Evolutionary conservation across 2,888 invertebrate species (phyloP).

Genomic region (Monoplex corrugatus): DNA sequence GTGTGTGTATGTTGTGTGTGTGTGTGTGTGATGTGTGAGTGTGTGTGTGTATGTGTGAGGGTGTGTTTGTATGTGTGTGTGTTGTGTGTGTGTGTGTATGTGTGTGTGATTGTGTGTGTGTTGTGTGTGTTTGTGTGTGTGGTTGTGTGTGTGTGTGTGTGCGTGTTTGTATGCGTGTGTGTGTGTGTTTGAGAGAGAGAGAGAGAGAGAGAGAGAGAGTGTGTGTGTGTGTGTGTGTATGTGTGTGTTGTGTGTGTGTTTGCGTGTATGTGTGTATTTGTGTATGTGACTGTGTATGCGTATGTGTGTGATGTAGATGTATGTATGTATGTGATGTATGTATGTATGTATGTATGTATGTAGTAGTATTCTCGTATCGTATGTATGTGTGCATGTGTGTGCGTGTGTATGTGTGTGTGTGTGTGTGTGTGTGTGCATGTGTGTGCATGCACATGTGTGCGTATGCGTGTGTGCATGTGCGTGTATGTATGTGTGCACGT

Average conservation of each 20-base stretch:
- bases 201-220: too few species aligned
- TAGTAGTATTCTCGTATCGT: too few species aligned
- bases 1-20: too few species aligned
- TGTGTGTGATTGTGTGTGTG: not conserved
- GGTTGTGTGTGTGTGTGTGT: not conserved
- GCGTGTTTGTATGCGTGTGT: not conserved
- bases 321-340: not conserved
- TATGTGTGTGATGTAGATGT: too few species aligned
- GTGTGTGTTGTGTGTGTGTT: slow-evolving; percentile 28
- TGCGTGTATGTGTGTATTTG: not conserved
- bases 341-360: not conserved
- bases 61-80: not conserved
- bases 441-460: not conserved
- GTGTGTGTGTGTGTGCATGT: not conserved
- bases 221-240: slow-evolving; percentile 15
- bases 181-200: too few species aligned
- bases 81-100: not conserved
- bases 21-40: not conserved
- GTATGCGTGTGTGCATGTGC: not conserved
- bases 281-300: too few species aligned
- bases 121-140: not conserved
- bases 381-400: not conserved
- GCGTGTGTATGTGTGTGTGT: not conserved
- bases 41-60: not conserved
- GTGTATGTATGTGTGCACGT: not conserved